Evolutionary conservation across 37 sponge, comb jelly and placozoan genomes (phyloP), one percentile per base, ranked within the genome.

Genomic region (Corticium candelabrum): DNA sequence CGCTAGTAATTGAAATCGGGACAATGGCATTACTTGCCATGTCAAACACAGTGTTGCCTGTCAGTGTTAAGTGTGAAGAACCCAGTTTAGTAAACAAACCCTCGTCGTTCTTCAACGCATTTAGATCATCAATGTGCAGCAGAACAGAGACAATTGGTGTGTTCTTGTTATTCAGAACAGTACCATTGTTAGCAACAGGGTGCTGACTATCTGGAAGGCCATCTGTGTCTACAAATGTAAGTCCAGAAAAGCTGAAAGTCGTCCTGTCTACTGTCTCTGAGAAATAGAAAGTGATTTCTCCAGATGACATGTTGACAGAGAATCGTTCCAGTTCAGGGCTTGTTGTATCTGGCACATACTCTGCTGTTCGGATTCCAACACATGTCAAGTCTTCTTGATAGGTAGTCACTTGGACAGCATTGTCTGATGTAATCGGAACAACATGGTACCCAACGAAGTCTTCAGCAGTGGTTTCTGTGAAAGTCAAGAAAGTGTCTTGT

Each of bases 251-350:
- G 21, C 62, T 81, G 32, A 94, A 68, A 1, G 87, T 86, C 37
- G 82, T 40, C 0, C 86, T 86, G 39, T 78, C 41, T 1, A 94
- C 85, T 15, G 95, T 94, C 74, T 94, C 95, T 35, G 91, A 88
- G 85, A 94, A 94, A 76, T 88, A 90, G 41, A 94, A 80, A 21
- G 50, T 79, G 34, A 94, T 72, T 35, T 79, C 68, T 33, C 87
- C 74, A 41, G 77, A 69, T 34, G 84, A 88, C 62, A 94, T 68
- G 68, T 94, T 84, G 39, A 94, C 84, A 40, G 87, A 89, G 83
- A 94, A 94, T 32, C 33, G 2, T 79, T 74, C 73, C 75, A 94
- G 40, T 77, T 77, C 83, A 0, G 95, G 95, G 0, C 11, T 41
- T 34, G 81, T 77, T 0, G 79, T 34, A 40, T 94, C 95, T 21